Conservation (phyloP, 1,140 invertebrate species). For the Psilanteris sp. region DNA sequence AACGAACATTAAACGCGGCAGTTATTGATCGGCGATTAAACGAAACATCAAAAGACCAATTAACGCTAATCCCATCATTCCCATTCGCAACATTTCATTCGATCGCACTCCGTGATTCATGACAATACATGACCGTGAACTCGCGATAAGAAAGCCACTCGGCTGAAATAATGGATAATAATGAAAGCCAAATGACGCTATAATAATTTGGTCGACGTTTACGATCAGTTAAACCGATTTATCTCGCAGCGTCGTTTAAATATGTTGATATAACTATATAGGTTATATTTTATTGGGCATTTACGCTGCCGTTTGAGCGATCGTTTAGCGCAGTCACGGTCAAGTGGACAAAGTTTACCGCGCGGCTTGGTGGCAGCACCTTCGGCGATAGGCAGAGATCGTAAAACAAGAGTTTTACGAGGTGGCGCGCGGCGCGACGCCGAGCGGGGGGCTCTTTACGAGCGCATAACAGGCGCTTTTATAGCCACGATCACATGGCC, state of each 20-base stretch:
- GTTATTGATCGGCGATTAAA: too few species aligned
- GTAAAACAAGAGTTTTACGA: conserved; percentile 79
- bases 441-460: conserved; percentile 75
- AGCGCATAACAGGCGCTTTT: conserved; percentile 80
- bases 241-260: conserved; percentile 23
- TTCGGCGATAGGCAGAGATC: conserved; percentile 76
- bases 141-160: conserved; percentile 6
- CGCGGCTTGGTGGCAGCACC: conserved; percentile 68
- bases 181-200: conserved; percentile 13
- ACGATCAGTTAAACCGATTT: conserved; percentile 53
- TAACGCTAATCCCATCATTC: too few species aligned
- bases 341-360: conserved; percentile 62
- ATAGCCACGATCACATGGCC: conserved; percentile 79
- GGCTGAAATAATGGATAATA: conserved; percentile 35
- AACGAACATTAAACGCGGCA: too few species aligned
- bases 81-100: too few species aligned
- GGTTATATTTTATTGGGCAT: conserved; percentile 50
- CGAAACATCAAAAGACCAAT: too few species aligned
- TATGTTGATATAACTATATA: conserved; percentile 47
- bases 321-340: conserved; percentile 53
- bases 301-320: conserved; percentile 48
- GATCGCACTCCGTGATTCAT: too few species aligned
- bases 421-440: conserved; percentile 58
- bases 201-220: conserved; percentile 46
- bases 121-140: conserved; percentile 9